Conservation (phyloP, 2,888 invertebrate species). For the Syrista parreyssii region DNA sequence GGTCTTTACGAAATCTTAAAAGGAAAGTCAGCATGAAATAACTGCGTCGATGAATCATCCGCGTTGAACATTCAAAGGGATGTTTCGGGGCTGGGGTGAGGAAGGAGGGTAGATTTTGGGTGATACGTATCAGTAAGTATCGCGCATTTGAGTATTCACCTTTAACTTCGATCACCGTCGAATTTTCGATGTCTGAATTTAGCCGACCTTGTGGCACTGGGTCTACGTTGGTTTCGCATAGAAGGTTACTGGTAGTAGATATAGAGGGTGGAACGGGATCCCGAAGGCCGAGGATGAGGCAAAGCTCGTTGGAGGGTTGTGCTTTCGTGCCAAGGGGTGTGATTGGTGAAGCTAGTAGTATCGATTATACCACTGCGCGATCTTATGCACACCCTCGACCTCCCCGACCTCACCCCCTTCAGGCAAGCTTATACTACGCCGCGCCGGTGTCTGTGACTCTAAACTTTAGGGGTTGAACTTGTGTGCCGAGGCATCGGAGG, state of each 20-base stretch:
- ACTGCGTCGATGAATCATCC: slow-evolving; percentile 62
- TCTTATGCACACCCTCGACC: slow-evolving; percentile 20
- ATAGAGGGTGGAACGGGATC: background rate
- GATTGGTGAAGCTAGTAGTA: slow-evolving; percentile 19
- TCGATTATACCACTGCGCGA: slow-evolving; percentile 23
- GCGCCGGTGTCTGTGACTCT: slow-evolving; percentile 16
- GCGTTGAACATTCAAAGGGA: slow-evolving; percentile 61
- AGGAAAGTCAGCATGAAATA: slow-evolving; percentile 53
- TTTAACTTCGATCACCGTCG: background rate
- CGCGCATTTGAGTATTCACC: background rate
- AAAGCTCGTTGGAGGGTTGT: background rate
- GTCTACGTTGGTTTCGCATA: background rate
- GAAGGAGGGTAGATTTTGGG: background rate
- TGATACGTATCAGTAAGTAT: background rate
- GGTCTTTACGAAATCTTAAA: slow-evolving; percentile 51
- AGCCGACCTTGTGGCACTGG: background rate
- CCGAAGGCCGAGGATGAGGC: background rate
- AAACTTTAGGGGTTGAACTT: slow-evolving; percentile 32
- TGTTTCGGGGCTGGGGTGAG: too few species aligned
- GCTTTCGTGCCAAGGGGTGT: slow-evolving; percentile 11
- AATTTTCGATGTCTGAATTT: background rate
- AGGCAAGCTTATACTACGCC: background rate
- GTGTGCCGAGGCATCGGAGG: slow-evolving; percentile 34
- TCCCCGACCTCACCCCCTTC: background rate
- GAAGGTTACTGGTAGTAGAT: background rate